Base-by-base conservation (phyloP, 2,113 vertebrate species). In the Cochlearius cochlearius region DNA sequence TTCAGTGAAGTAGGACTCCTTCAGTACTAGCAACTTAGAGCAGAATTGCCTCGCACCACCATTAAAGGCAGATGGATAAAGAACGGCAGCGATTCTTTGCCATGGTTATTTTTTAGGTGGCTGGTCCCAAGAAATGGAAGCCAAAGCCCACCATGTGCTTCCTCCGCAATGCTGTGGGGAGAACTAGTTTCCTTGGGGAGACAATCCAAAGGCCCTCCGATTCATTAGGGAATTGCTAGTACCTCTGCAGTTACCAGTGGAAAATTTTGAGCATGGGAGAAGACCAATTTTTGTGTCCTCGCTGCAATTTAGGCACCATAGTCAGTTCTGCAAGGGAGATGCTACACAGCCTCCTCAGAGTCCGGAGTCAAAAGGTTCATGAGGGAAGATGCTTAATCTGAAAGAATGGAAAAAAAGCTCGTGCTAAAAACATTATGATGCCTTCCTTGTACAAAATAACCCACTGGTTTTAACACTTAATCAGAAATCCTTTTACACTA, bases 61-160 rank as follows among this genome's bases (percentile, higher is more conserved):
- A 20, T 52, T 78, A 30, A 89, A 92, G 72, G 84, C 93, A 96
- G 86, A 89, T 63, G 76, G 86, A 62, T 94, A 71, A 71, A 94
- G 60, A 85, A 39, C 69, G 89, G 47, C 34, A 52, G 43, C 20
- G 56, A 78, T 72, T 84, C 86, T 86, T 74, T 52, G 7, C 17
- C 10, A 3, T 36, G 25, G 20, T 75, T 75, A 49, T 55, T 88
- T 94, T 86, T 84, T 66, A 36, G 43, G 30, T 81, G 76, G 7
- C 50, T 80, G 29, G 30, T 78, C 68, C 21, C 36, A 19, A 39
- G 26, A 59, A 89, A 67, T 56, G 26, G 76, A 92, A 96, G 77
- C 73, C 68, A 91, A 79, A 84, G 23, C 69, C 21, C 9, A 22
- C 34, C 23, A 59, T 55, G 36, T 68, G 68, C 76, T 72, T 91